These are phyloP conservation scores for Sandelia bainsii DNA, from an alignment of 2,797 vertebrate species.

Conservation along the genomic window DNA sequence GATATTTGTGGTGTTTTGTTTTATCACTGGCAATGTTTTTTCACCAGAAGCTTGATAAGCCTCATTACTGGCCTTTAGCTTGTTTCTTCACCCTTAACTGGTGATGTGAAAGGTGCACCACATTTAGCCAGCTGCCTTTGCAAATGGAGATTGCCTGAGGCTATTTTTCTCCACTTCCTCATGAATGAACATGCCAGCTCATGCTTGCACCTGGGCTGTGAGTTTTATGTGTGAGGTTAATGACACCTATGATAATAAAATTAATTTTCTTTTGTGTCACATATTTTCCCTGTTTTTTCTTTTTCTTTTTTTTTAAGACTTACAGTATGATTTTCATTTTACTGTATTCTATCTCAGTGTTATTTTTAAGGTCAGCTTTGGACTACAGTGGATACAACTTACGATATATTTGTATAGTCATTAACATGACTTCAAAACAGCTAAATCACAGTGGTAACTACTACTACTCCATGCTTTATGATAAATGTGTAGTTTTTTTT, in stretches of 20 bases:
- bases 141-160: conserved; percentile 49
- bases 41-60: conserved; percentile 22
- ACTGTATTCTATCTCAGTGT: too few species aligned
- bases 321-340: neutral
- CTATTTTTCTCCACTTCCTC: conserved; percentile 54
- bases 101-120: conserved; percentile 50
- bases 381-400: neutral
- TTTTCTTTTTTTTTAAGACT: neutral
- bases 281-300: neutral
- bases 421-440: neutral
- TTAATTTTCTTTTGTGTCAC: neutral
- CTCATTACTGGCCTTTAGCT: conserved; percentile 59
- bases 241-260: conserved; percentile 32
- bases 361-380: neutral
- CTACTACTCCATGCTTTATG: conserved; percentile 2
- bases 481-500: neutral
- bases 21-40: conserved; percentile 24
- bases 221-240: conserved; percentile 33
- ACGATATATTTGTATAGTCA: neutral
- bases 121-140: conserved; percentile 59
- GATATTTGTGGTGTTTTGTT: conserved; percentile 22
- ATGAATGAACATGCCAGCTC: conserved; percentile 33
- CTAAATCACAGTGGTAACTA: neutral
- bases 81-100: conserved; percentile 41
- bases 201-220: conserved; percentile 23